A percentile compares a stretch with the other conserved stretches of the same genome.
Conservation (phyloP, 2,797 vertebrate species). For the Melanotaenia trifasciata region DNA sequence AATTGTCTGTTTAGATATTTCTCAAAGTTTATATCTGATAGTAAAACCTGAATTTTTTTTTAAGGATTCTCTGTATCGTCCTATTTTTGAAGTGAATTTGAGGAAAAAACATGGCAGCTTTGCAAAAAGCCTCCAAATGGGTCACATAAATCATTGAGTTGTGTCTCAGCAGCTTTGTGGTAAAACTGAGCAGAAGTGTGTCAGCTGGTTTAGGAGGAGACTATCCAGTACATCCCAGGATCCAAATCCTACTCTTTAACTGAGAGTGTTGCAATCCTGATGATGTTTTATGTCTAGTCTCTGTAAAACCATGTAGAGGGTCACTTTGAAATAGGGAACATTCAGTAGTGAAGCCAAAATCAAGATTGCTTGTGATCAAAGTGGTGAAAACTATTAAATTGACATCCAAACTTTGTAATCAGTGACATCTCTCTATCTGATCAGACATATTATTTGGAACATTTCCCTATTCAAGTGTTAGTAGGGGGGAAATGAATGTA, state of each 20-base stretch:
- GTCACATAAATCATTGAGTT: slow-evolving; percentile 21
- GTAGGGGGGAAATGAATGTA: slow-evolving; percentile 57
- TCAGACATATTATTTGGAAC: slow-evolving; percentile 21
- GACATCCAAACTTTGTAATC: background rate
- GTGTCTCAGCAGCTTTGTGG: slow-evolving; percentile 31
- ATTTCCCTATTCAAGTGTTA: slow-evolving; percentile 63
- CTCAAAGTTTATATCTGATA: background rate
- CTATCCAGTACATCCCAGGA: slow-evolving; percentile 49
- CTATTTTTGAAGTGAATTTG: background rate
- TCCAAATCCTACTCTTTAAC: slow-evolving; percentile 31
- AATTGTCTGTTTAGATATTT: background rate
- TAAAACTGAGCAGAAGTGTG: slow-evolving; percentile 46
- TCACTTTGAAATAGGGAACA: slow-evolving; percentile 64
- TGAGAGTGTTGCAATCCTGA: slow-evolving; percentile 28
- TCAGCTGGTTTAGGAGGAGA: slow-evolving; percentile 42
- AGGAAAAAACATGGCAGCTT: background rate
- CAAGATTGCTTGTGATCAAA: background rate
- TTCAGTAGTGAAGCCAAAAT: slow-evolving; percentile 4
- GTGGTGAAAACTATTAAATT: slow-evolving; percentile 3
- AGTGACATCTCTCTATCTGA: background rate
- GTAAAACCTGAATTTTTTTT: slow-evolving; percentile 2
- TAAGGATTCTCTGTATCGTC: background rate
- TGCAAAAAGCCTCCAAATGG: slow-evolving; percentile 13
- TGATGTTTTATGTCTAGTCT: slow-evolving; percentile 50
- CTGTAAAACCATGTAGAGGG: slow-evolving; percentile 32